These are phyloP conservation scores for Cladopsammia gracilis DNA, from an alignment of 64 coral and sea anemone species.

Conservation along the genomic window DNA sequence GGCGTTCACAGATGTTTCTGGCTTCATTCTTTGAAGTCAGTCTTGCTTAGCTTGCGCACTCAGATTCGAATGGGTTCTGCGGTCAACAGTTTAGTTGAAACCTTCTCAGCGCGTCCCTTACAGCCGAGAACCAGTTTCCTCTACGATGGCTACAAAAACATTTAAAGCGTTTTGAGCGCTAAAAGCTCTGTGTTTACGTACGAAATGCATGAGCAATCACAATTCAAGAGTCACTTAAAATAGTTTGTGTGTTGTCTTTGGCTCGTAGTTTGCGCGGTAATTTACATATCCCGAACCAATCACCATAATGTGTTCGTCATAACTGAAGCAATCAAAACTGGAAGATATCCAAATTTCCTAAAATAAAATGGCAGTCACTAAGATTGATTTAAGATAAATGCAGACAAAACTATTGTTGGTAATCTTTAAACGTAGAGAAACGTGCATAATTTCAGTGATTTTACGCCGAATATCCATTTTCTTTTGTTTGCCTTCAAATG, in stretches of 20 bases:
- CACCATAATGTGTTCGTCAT: neutral
- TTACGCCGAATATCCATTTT: neutral
- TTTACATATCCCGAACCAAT: conserved; percentile 23
- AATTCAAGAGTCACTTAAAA: conserved; percentile 37
- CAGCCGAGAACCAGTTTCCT: neutral
- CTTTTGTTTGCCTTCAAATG: conserved; percentile 1
- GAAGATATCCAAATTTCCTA: no score
- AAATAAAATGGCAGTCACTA: neutral
- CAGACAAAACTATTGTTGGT: no score
- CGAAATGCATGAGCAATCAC: conserved; percentile 50
- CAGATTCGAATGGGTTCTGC: neutral
- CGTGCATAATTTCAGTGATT: neutral
- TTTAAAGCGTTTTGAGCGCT: conserved; percentile 5
- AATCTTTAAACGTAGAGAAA: no score
- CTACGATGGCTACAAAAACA: conserved; percentile 24
- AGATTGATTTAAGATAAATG: neutral
- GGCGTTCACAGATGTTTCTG: neutral
- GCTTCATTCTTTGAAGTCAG: neutral
- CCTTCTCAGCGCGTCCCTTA: no score
- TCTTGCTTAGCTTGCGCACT: neutral
- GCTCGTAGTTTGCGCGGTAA: neutral
- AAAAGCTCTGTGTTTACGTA: conserved; percentile 45
- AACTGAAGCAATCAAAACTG: neutral
- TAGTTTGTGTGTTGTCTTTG: conserved; percentile 46
- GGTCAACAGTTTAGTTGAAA: neutral